Evolutionary conservation across 1,140 invertebrate genomes (phyloP).

Genomic region (Dendrolimus kikuchii): DNA sequence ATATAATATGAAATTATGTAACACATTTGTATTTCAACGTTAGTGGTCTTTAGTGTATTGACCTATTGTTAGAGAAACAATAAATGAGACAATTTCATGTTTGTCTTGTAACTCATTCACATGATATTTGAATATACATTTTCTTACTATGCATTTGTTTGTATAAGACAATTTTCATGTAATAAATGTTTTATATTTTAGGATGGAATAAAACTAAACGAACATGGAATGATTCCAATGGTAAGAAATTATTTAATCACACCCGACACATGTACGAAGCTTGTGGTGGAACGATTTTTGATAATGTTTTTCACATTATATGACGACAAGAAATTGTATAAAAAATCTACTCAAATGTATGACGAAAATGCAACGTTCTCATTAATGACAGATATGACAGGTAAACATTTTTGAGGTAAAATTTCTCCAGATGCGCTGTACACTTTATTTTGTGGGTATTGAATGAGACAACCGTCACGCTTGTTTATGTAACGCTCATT

Average conservation of each 20-base stretch:
- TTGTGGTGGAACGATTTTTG: constrained; percentile 45
- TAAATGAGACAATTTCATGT: too few relatives aligned
- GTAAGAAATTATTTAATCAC: constrained; percentile 29
- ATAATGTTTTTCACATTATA: constrained; percentile 43
- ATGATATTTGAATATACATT: too few relatives aligned
- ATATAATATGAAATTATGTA: too few relatives aligned
- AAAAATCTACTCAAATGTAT: constrained; percentile 15
- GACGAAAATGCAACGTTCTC: constrained; percentile 21
- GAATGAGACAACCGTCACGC: too few relatives aligned
- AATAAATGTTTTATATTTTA: constrained; percentile 9
- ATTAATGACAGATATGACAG: constrained; percentile 27
- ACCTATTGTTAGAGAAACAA: too few relatives aligned
- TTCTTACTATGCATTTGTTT: neutral
- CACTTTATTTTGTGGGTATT: neutral
- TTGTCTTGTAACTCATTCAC: too few relatives aligned
- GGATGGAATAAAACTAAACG: constrained; percentile 49
- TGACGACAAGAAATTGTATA: constrained; percentile 11
- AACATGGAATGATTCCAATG: constrained; percentile 40
- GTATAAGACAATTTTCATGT: neutral
- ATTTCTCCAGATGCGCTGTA: neutral
- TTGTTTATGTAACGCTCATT: too few relatives aligned
- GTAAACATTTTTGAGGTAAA: constrained; percentile 16
- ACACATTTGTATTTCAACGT: too few relatives aligned
- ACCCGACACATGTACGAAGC: constrained; percentile 29
- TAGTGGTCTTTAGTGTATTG: too few relatives aligned